These are phyloP conservation scores for Diachasma alloeum DNA, from an alignment of 1,140 invertebrate genomes.

Conservation along the genomic window DNA sequence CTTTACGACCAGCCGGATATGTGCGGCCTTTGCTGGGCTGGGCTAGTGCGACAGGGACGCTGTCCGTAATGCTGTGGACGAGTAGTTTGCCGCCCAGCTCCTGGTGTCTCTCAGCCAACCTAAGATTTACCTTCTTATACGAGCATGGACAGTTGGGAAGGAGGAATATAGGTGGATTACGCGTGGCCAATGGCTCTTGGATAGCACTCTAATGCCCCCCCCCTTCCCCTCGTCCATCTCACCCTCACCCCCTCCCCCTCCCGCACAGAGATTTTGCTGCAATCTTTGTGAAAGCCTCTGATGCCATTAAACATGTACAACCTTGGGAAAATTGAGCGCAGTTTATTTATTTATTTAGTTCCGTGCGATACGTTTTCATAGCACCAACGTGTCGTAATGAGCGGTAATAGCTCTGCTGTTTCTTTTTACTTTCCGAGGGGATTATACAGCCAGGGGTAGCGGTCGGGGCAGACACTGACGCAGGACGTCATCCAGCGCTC, in stretches of 20 bases:
- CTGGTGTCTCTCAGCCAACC: background rate
- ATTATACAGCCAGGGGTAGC: conserved; percentile 48
- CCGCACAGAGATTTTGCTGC: background rate
- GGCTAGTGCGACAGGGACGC: conserved; percentile 12
- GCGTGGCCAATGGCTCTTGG: conserved; percentile 11
- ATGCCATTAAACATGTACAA: background rate
- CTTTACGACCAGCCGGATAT: conserved; percentile 36
- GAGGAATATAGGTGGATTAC: conserved; percentile 14
- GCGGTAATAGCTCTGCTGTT: background rate
- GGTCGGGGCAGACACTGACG: conserved; percentile 34
- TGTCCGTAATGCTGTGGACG: conserved; percentile 31
- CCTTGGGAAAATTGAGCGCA: background rate
- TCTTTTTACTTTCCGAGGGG: conserved; percentile 39
- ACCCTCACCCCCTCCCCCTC: background rate
- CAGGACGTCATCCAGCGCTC: conserved; percentile 47
- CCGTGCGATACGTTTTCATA: background rate
- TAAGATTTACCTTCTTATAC: conserved; percentile 21
- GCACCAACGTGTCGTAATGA: background rate
- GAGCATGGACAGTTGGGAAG: background rate
- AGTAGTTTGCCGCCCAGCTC: conserved; percentile 24
- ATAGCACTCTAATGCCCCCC: conserved; percentile 20
- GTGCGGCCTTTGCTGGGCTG: conserved; percentile 26
- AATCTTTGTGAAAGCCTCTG: conserved; percentile 17
- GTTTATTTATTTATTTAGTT: conserved; percentile 3
- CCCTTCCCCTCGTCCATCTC: too few species aligned